Percentiles rank a stretch among this genome's conserved stretches.
phyloP scores from a whole-genome alignment of 2,888 invertebrate genomes.

The Pegoplata infirma region DNA sequence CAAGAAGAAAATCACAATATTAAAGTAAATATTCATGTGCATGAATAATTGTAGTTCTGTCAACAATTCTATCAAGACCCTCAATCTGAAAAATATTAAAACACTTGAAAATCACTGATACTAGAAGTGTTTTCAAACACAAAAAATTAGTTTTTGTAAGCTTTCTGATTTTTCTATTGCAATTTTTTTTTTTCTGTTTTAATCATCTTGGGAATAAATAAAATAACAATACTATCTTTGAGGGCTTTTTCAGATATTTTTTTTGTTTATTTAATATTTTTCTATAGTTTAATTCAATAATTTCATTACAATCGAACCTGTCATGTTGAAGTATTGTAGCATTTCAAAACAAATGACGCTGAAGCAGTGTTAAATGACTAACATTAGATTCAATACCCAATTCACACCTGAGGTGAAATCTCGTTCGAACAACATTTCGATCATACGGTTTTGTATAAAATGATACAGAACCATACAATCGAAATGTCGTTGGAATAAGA shows the following conservation, averaged over 20 bases:
- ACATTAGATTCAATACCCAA: no score
- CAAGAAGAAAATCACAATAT: not conserved
- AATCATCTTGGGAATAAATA: conserved; percentile 32
- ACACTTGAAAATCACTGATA: conserved; percentile 41
- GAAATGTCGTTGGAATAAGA: no score
- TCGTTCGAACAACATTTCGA: no score
- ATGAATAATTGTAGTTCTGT: conserved; percentile 16
- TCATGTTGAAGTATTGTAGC: not conserved
- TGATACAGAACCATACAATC: no score
- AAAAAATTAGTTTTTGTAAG: not conserved
- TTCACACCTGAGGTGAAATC: no score
- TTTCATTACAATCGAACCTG: not conserved
- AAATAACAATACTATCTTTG: conserved; percentile 11
- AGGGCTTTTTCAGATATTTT: conserved; percentile 10
- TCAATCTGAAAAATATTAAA: conserved; percentile 26
- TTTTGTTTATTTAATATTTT: not conserved
- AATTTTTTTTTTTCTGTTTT: conserved; percentile 2
- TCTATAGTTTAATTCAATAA: conserved; percentile 18
- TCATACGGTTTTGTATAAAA: no score
- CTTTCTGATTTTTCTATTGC: not conserved
- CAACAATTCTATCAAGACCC: conserved; percentile 38
- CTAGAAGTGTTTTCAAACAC: not conserved
- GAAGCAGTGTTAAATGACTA: no score
- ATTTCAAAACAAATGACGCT: no score
- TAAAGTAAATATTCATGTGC: conserved; percentile 4